These are phyloP conservation scores for Drosophila dives DNA, from an alignment of 2,888 invertebrate species.

Conservation along the genomic window DNA sequence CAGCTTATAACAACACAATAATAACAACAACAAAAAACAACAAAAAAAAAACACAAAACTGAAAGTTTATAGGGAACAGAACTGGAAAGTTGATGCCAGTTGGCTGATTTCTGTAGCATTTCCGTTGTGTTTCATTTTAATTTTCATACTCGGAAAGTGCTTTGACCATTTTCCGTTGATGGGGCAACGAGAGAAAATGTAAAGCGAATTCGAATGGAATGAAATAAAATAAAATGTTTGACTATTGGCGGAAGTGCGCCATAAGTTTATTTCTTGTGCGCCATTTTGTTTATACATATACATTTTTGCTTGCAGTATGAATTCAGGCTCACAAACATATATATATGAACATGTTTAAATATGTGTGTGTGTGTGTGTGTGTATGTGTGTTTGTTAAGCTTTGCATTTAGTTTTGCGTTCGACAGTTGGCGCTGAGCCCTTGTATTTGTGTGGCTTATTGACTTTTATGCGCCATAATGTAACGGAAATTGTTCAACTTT, in stretches of 20 bases:
- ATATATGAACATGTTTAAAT: background rate
- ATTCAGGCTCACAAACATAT: slow-evolving; percentile 24
- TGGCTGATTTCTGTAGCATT: slow-evolving; percentile 75
- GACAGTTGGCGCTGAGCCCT: slow-evolving; percentile 40
- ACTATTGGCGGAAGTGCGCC: slow-evolving; percentile 78
- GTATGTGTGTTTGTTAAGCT: slow-evolving; percentile 3
- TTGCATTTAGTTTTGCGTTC: slow-evolving; percentile 46
- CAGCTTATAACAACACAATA: slow-evolving; percentile 14
- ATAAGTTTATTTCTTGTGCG: slow-evolving; percentile 76
- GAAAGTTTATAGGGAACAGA: slow-evolving; percentile 23
- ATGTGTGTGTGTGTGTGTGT: background rate
- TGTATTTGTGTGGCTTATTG: slow-evolving; percentile 64
- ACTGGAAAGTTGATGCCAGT: slow-evolving; percentile 71
- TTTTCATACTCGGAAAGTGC: slow-evolving; percentile 63
- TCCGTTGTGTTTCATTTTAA: slow-evolving; percentile 77
- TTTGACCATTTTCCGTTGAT: slow-evolving; percentile 58
- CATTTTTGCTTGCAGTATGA: slow-evolving; percentile 40
- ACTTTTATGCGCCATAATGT: slow-evolving; percentile 72
- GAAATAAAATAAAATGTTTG: slow-evolving; percentile 77
- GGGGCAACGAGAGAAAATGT: slow-evolving; percentile 33
- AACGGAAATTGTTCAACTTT: slow-evolving; percentile 77
- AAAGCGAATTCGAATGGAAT: slow-evolving; percentile 55
- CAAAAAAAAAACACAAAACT: slow-evolving; percentile 5
- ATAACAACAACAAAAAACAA: slow-evolving; percentile 13
- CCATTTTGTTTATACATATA: slow-evolving; percentile 64